Evolutionary conservation across 2,113 vertebrate genomes (phyloP), one percentile per base, ranked within the genome.

Genomic region (Eleginops maclovinus): DNA sequence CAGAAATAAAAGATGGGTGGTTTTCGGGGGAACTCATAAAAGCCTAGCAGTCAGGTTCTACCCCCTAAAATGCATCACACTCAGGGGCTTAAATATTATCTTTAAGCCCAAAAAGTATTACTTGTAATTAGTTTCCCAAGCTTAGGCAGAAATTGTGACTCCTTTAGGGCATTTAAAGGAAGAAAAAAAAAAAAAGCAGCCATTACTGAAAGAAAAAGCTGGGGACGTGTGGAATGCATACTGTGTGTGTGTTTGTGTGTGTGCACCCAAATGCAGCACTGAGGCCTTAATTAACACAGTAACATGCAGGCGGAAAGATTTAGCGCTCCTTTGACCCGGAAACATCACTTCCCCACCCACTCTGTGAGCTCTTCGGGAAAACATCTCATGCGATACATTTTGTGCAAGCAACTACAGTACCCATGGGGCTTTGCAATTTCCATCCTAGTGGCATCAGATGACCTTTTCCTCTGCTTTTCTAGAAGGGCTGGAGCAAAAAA

Each of bases 271-370:
- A 68, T 63, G 31, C 40, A 72, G 43, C 46, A 61, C 24, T 0
- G 28, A 83, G 59, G 85, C 78, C 60, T 82, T 88, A 84, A 88
- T 86, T 83, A 89, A 86, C 82, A 81, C 72, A n/a, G 62, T 73
- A 75, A 71, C 56, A 47, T 68, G 68, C 72, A 70, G 79, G 55
- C 41, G 3, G 68, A 88, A 82, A 63, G 83, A 70, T 82, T 72
- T 73, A 85, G 87, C n/a, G 36, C 87, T 91, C 83, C 63, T 86
- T 81, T 87, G 73, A 83, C 80, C 79, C 9, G 43, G 46, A 82
- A 77, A 79, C 44, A 9, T 50, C 79, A 71, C 91, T 83, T 81
- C 72, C 63, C 44, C 68, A 3, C 26, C 49, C 22, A n/a, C 19
- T 41, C 40, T 47, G 65, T 66, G 68, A 78, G 56, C 71, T 55